Percentiles rank a stretch among this genome's conserved stretches.
Conservation (phyloP, 2,888 invertebrate species). For the Crocallis elinguaria region DNA sequence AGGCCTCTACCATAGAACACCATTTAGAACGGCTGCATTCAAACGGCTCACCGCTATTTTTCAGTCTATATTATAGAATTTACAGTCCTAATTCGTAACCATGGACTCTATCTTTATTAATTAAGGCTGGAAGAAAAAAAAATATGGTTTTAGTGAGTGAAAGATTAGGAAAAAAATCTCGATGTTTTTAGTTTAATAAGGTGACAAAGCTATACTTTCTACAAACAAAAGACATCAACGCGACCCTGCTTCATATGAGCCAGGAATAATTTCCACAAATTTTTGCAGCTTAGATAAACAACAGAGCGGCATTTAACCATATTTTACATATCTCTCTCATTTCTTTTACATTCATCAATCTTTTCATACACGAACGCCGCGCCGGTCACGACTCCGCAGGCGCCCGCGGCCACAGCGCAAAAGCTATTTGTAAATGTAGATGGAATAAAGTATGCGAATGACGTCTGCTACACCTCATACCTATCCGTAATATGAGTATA, state of each 20-base stretch:
- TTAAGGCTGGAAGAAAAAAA: no score
- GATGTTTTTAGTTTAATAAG: no score
- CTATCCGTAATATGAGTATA: neutral
- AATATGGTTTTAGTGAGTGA: no score
- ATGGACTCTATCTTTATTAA: no score
- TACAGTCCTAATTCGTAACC: no score
- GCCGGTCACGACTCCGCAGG: slow-evolving; percentile 28
- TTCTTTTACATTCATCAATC: slow-evolving; percentile 22
- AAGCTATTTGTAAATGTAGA: slow-evolving; percentile 28
- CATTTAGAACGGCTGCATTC: no score
- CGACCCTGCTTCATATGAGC: neutral
- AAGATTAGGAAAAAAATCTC: no score
- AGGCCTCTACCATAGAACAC: no score
- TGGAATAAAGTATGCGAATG: slow-evolving; percentile 24
- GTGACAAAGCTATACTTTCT: neutral
- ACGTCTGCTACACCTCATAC: slow-evolving; percentile 16
- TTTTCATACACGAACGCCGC: slow-evolving; percentile 23
- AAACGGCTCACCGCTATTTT: no score
- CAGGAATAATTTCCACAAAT: neutral
- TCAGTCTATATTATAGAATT: no score
- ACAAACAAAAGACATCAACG: slow-evolving; percentile 30
- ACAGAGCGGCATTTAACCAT: slow-evolving; percentile 4
- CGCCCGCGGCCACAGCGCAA: slow-evolving; percentile 21
- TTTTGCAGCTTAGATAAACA: neutral
- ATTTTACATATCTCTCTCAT: slow-evolving; percentile 17